Evolutionary conservation across 2,888 invertebrate genomes (phyloP), one percentile per base, ranked within the genome.

Genomic region (Ichneumon xanthorius): DNA sequence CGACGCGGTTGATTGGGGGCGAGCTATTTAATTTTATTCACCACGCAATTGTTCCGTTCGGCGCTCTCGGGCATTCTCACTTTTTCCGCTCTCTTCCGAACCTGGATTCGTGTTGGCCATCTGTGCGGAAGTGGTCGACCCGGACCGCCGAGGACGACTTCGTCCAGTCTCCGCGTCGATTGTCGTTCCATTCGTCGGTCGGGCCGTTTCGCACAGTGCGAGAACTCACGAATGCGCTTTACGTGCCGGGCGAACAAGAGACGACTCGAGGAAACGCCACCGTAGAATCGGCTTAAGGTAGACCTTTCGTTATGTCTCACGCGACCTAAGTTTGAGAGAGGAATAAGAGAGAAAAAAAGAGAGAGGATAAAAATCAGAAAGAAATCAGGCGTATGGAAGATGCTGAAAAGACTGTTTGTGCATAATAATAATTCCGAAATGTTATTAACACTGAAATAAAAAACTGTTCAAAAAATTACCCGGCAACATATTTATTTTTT

Each of bases 201-300:
- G 40, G 50, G 5, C 50, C 55, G 55, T 19, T 55, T 55, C 73
- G 65, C 19, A 67, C 63, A 50, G 45, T 48, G 55, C 37, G 53
- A 73, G 61, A 73, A 58, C 72, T 53, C 80, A 37, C 65, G 65
- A 80, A 71, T 76, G 80, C 55, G 48, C 61, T 84, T 80, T 75
- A 75, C 72, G 71, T 67, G 71, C 63, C 33, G 50, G 26, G 22
- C 16, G 53, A 72, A 40, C 16, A 48, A 33, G 48, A 50, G 14
- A 48, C 22, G 6, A 55, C 71, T 37, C 70, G 40, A 45, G 33
- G 9, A 33, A 61, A 14, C 61, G 22, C 22, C 58, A 16, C n/a
- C 22, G 33, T 1, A 48, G n/a, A 68, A 55, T 37, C 37, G 9
- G 37, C 37, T 37, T 9, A 9, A 37, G 0, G 37, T 0, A 30